A percentile compares a stretch with the other conserved stretches of the same genome.
Conservation (phyloP, 1,140 invertebrate genomes). For the Belonocnema kinseyi region DNA sequence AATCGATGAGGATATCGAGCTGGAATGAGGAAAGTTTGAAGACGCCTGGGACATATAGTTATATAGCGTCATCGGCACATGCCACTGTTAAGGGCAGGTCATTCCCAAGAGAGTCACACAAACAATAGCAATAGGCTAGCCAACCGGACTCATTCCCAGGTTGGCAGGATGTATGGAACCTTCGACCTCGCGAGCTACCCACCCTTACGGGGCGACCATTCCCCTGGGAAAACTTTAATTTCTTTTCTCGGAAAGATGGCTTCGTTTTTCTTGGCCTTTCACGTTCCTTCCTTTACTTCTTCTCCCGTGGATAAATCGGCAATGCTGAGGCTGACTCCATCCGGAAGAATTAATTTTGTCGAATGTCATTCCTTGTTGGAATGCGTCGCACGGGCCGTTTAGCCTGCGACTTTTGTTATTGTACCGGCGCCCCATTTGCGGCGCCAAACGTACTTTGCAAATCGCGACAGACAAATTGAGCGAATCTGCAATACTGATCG, state of each 20-base stretch:
- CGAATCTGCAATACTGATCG: constrained; percentile 31
- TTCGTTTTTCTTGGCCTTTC: constrained; percentile 43
- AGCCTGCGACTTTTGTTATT: constrained; percentile 50
- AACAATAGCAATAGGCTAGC: constrained; percentile 70
- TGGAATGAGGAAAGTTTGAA: no score
- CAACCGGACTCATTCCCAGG: constrained; percentile 39
- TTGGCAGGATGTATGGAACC: constrained; percentile 46
- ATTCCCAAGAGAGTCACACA: constrained; percentile 57
- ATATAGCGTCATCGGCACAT: constrained; percentile 62
- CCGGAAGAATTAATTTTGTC: constrained; percentile 58
- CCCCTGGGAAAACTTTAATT: constrained; percentile 71
- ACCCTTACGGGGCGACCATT: constrained; percentile 58
- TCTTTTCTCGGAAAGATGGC: constrained; percentile 69
- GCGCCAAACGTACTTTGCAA: no score
- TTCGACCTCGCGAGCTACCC: constrained; percentile 51
- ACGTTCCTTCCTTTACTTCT: constrained; percentile 52
- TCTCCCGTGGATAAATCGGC: constrained; percentile 37
- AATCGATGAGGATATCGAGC: no score
- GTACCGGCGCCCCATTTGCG: constrained; percentile 33
- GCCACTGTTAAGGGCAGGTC: constrained; percentile 63
- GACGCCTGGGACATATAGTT: no score
- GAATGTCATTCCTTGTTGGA: constrained; percentile 43
- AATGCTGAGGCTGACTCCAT: neutral
- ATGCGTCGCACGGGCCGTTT: constrained; percentile 43
- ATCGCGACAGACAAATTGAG: neutral